phyloP scores from a whole-genome alignment of 2,888 invertebrate species.

The Cryptus armator region DNA sequence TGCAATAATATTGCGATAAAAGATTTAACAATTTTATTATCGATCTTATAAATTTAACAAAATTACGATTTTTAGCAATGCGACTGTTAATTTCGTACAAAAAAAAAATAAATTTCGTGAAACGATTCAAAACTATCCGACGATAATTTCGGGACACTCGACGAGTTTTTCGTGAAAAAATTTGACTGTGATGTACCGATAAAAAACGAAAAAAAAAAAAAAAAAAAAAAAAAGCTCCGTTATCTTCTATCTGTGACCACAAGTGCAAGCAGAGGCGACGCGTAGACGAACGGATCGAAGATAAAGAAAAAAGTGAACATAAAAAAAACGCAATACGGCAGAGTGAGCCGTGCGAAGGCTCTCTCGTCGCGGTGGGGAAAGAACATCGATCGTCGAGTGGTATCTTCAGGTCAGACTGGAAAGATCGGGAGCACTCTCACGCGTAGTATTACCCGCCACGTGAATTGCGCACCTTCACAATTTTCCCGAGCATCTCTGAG shows the following conservation, averaged over 20 bases:
- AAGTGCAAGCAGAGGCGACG: neutral
- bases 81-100: neutral
- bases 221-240: slow-evolving; percentile 3
- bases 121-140: neutral
- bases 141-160: slow-evolving; percentile 7
- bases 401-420: slow-evolving; percentile 41
- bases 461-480: slow-evolving; percentile 29
- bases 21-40: neutral
- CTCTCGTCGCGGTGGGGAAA: slow-evolving; percentile 2
- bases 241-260: neutral
- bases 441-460: slow-evolving; percentile 27
- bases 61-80: neutral
- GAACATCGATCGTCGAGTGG: slow-evolving; percentile 49
- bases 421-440: slow-evolving; percentile 64
- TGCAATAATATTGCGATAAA: neutral
- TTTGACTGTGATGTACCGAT: neutral
- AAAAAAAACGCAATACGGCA: neutral
- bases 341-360: slow-evolving; percentile 52
- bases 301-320: slow-evolving; percentile 1
- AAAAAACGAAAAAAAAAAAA: neutral
- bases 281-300: slow-evolving; percentile 14
- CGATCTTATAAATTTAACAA: neutral
- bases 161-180: slow-evolving; percentile 23
- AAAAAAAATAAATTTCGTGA: neutral
- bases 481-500: slow-evolving; percentile 30